Evolutionary conservation across 2,888 invertebrate species (phyloP), one percentile per base, ranked within the genome.

Genomic region (Volucella inflata): DNA sequence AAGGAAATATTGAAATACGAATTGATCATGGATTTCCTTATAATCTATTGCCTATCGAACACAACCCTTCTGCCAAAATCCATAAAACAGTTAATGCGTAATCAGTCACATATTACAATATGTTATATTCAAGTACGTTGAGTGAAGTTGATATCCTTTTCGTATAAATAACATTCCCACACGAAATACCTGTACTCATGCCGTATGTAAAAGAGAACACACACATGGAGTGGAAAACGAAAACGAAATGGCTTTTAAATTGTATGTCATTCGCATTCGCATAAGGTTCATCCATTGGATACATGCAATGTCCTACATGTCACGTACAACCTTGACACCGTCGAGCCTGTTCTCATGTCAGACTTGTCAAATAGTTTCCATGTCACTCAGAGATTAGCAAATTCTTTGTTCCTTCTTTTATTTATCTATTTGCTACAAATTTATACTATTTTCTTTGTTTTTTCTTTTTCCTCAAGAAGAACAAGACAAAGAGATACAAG

Each of bases 291-390:
- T 68, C 74, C 44, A 68, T 74, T 2, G 51, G 46, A 72, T 71
- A 71, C 85, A 81, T 85, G 85, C 80, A 81, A 84, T 72, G 71
- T 36, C 70, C 48, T 50, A 57, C 40, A 80, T 76, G 84, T 72
- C 76, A 80, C 80, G 80, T 80, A 70, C 21, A 67, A 30, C 80
- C 65, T 67, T 67, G 71, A 64, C 42, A 42, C 46, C 44, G 10
- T 17, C 65, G 51, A 68, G 72, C 44, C 64, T 12, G 51, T 65
- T 21, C 44, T 12, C 67, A 10, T 77, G 64, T 48, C 55, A 70
- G 59, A 36, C 65, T 30, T 81, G 81, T 68, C 76, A 76, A 85
- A 80, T 57, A 68, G 76, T 60, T 72, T 80, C 57, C 80, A 85
- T 85, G 85, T 76, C 68, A 60, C 70, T 67, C 42, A 71, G 36